A percentile compares a stretch with the other conserved stretches of the same genome.
phyloP scores from a whole-genome alignment of 2,888 invertebrate species.

The Serrognathus titanus region DNA sequence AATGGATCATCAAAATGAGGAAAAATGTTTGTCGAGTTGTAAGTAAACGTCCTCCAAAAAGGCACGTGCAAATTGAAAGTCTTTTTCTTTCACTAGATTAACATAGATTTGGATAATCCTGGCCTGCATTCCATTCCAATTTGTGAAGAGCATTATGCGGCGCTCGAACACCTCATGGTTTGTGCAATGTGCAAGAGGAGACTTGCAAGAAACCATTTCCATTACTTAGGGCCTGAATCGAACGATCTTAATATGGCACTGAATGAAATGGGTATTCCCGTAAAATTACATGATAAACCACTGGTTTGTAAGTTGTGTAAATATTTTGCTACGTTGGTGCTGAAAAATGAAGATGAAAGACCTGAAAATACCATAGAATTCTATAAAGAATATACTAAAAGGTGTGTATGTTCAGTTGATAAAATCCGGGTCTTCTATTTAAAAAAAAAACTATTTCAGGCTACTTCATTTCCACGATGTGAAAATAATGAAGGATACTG shows the following conservation, averaged over 20 bases:
- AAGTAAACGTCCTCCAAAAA: constrained; percentile 23
- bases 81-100: constrained; percentile 46
- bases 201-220: constrained; percentile 73
- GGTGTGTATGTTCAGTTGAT: constrained; percentile 47
- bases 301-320: constrained; percentile 81
- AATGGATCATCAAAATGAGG: constrained; percentile 70
- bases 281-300: constrained; percentile 63
- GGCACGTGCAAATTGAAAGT: not conserved
- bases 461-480: constrained; percentile 73
- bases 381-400: constrained; percentile 60
- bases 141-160: constrained; percentile 67
- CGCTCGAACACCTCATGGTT: constrained; percentile 69
- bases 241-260: constrained; percentile 54
- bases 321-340: constrained; percentile 69
- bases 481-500: constrained; percentile 59
- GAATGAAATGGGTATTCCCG: constrained; percentile 63
- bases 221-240: constrained; percentile 63
- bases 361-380: constrained; percentile 52
- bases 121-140: constrained; percentile 68
- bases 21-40: constrained; percentile 65
- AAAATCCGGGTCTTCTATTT: not conserved
- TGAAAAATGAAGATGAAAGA: constrained; percentile 58
- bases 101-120: constrained; percentile 58
- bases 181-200: constrained; percentile 76
- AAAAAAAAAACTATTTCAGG: constrained; percentile 46